Conservation (phyloP, 23 tunicate species). For the Diplosoma virens region DNA sequence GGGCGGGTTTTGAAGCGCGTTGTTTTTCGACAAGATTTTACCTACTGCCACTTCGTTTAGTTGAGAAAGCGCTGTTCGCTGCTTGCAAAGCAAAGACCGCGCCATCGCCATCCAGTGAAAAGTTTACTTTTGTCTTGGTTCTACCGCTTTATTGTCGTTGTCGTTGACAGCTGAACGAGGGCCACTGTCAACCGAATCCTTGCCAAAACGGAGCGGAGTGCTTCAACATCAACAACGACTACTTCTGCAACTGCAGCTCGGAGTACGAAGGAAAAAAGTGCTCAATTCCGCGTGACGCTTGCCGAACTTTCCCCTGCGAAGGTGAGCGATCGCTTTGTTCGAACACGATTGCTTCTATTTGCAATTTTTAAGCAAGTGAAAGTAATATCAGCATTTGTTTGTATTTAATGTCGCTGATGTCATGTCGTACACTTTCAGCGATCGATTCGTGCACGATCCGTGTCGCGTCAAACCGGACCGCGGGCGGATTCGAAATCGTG, state of each 20-base stretch:
- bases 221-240: constrained; percentile 75
- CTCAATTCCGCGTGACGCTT: constrained; percentile 53
- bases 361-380: background rate
- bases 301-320: constrained; percentile 61
- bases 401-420: background rate
- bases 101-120: no score
- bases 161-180: constrained; percentile 56
- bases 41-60: no score
- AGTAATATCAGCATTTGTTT: background rate
- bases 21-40: no score
- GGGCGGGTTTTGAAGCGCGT: no score
- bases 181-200: constrained; percentile 91
- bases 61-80: no score
- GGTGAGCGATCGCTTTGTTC: no score
- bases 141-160: background rate
- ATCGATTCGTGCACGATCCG: constrained; percentile 88
- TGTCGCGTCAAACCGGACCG: constrained; percentile 48
- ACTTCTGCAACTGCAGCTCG: constrained; percentile 85
- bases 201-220: constrained; percentile 85
- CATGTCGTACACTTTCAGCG: constrained; percentile 17
- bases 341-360: no score
- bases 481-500: constrained; percentile 39
- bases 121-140: no score
- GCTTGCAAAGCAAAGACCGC: no score
- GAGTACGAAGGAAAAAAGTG: constrained; percentile 87